Base-by-base conservation (phyloP, 2,888 invertebrate genomes). In the Perizoma affinitatum region DNA sequence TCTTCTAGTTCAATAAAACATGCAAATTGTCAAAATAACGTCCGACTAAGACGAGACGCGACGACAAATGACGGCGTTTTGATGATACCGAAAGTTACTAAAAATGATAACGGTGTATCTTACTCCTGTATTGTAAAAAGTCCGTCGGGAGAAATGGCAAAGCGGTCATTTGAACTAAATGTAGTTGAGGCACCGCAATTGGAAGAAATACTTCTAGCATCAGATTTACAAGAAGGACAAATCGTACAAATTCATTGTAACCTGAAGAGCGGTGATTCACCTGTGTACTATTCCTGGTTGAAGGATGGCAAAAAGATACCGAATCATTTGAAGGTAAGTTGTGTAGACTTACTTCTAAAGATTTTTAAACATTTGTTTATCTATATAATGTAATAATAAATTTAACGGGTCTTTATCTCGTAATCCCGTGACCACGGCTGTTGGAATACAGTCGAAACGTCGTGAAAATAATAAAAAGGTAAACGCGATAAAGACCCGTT, bases 201-300 rank as follows among this genome's bases (percentile, higher is more conserved):
- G 76, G 97, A 97, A 82, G 96, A 97, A 38, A 97, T 98, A 82
- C 90, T 94, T 51, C 95, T 98, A 76, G 96, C 97, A 0, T 93
- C 95, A 61, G 96, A 96, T 81, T 92, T 97, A 11, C 96, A 96
- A 86, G 96, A 97, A 90, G 96, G 96, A 49, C 96, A 97, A 80
- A 93, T 97, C 71, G 96, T 96, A 59, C 96, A 97, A 83, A 96
- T 97, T 68, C 96, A 97, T 61, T 97, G 96, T 81, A 96, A 95
- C 71, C 93, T 97, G 58, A 96, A 95, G 70, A 93, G 94, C 58
- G 95, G 95, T 9, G 95, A 95, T 80, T 94, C 95, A 66, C 95
- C 95, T 4, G 94, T 95, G 52, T 95, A 95, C 83, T 95, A 95
- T 72, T 93, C 94, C 6, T 95, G 95, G 95, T 88, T 94, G 74